Percentiles rank a stretch among this genome's conserved stretches.
Conservation (phyloP, 2,888 invertebrate genomes). For the Lithosia quadra region DNA sequence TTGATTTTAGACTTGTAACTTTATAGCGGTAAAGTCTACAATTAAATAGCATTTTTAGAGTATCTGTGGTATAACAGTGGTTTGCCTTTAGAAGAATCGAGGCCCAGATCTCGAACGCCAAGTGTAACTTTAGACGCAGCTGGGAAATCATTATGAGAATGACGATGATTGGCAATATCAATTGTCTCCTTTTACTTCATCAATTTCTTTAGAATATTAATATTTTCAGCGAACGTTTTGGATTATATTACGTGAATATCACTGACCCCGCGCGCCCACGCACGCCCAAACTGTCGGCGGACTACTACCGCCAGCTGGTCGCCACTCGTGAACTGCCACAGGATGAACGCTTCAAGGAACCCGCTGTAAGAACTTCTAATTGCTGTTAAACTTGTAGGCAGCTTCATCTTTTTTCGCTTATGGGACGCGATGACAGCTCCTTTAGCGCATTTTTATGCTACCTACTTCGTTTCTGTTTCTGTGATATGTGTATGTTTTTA, state of each 20-base stretch:
- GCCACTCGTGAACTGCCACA: slow-evolving; percentile 78
- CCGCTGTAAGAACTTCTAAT: slow-evolving; percentile 65
- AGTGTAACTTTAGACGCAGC: no score
- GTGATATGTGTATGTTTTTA: no score
- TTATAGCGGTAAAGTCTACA: no score
- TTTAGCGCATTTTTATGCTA: neutral
- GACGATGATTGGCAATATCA: no score
- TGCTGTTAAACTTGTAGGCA: slow-evolving; percentile 8
- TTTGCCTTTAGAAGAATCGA: no score
- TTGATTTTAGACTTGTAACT: no score
- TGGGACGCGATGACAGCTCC: neutral
- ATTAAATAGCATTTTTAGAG: no score
- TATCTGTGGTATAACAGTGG: no score
- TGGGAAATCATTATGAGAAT: no score
- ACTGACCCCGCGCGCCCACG: slow-evolving; percentile 88
- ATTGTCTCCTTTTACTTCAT: neutral
- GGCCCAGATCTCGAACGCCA: no score
- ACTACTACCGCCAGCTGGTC: slow-evolving; percentile 86
- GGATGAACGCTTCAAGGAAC: slow-evolving; percentile 73
- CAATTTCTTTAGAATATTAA: neutral
- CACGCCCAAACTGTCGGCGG: slow-evolving; percentile 89
- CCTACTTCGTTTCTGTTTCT: neutral
- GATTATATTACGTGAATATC: slow-evolving; percentile 91
- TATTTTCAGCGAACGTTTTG: slow-evolving; percentile 88
- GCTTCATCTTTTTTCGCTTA: neutral